phyloP scores from a whole-genome alignment of 2,797 vertebrate genomes.

The Cryptoblepharus egeriae region DNA sequence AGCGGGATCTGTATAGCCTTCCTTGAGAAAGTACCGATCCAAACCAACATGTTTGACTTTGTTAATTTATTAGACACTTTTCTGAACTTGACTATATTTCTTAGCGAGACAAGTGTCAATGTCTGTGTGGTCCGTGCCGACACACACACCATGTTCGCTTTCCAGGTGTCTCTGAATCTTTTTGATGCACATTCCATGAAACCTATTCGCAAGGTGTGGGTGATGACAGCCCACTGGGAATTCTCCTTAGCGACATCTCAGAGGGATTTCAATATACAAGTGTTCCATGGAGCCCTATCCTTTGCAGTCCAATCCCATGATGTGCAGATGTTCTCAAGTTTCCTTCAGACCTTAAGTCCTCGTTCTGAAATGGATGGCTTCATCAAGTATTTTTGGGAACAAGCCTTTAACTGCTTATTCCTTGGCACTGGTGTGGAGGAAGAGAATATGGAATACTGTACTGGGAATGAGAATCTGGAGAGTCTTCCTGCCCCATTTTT shows the following conservation, averaged over 20 bases:
- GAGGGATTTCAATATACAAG: neutral
- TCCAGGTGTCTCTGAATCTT: neutral
- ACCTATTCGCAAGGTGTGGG: neutral
- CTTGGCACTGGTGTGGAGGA: neutral
- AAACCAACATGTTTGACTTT: neutral
- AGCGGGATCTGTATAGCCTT: constrained; percentile 18
- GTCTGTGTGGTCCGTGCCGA: constrained; percentile 3
- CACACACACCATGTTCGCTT: neutral
- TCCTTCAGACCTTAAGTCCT: neutral
- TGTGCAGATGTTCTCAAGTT: neutral
- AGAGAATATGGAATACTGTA: neutral
- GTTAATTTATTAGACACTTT: neutral
- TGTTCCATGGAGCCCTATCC: constrained; percentile 17
- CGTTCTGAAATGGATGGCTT: neutral
- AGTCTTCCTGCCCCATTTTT: neutral
- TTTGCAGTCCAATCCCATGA: neutral
- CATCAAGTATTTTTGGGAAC: constrained; percentile 7
- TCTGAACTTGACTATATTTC: neutral
- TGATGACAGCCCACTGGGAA: constrained; percentile 5
- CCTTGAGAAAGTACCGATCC: neutral
- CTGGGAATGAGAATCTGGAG: neutral
- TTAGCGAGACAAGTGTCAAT: neutral
- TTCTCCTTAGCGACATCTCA: neutral
- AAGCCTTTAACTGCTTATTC: constrained; percentile 2
- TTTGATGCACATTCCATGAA: neutral